Evolutionary conservation across 2,113 vertebrate genomes (phyloP).

Genomic region (Microtus oregoni): DNA sequence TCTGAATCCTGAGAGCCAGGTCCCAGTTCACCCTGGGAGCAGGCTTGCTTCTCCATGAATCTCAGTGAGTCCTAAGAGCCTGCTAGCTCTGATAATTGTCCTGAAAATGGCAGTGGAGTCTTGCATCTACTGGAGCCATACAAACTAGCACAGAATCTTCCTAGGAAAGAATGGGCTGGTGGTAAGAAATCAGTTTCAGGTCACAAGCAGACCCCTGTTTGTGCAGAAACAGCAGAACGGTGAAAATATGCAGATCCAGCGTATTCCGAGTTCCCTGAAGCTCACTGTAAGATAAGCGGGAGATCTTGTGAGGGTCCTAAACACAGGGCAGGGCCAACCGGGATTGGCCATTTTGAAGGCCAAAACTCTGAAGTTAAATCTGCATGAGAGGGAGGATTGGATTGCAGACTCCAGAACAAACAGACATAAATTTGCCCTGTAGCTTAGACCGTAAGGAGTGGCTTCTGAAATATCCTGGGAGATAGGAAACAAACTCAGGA

Average conservation of each 20-base stretch:
- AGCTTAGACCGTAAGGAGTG: constrained; percentile 52
- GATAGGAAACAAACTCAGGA: constrained; percentile 67
- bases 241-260: background rate
- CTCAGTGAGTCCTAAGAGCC: background rate
- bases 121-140: background rate
- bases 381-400: background rate
- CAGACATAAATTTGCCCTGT: constrained; percentile 51
- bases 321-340: background rate
- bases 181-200: background rate
- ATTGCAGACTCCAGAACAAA: constrained; percentile 53
- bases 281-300: background rate
- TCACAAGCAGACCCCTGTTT: background rate
- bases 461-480: constrained; percentile 61
- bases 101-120: background rate
- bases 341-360: background rate
- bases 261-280: background rate
- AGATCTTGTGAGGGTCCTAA: background rate
- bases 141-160: background rate
- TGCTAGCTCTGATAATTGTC: background rate
- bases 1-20: background rate
- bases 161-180: background rate
- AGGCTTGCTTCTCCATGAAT: background rate
- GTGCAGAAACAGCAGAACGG: background rate
- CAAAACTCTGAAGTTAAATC: background rate
- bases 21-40: background rate